phyloP scores from a whole-genome alignment of 1,140 invertebrate species.

The Caligus rogercresseyi region DNA sequence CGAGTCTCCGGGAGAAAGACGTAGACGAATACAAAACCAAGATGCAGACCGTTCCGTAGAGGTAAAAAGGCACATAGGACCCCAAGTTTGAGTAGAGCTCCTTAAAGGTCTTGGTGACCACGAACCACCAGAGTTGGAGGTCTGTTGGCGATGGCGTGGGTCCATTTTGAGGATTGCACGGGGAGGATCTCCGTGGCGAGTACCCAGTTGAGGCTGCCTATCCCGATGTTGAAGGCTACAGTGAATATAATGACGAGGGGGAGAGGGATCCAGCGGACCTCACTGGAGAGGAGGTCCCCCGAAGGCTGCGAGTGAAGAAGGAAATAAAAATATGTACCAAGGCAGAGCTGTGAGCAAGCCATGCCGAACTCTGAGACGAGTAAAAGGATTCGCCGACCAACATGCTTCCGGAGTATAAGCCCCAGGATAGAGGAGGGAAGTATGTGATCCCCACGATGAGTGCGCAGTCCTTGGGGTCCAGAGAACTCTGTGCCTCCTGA shows the following conservation, averaged over 20 bases:
- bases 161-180: conserved; percentile 2
- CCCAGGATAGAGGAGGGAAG: conserved; percentile 16
- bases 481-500: conserved; percentile 5
- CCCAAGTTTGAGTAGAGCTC: conserved; percentile 2
- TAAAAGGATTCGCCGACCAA: conserved; percentile 1
- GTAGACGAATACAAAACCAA: conserved; percentile 14
- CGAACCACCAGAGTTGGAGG: conserved; percentile 14
- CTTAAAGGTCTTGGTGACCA: conserved; percentile 13
- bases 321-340: conserved; percentile 11
- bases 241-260: conserved; percentile 10
- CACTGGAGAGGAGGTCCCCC: no score
- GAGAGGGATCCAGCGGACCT: conserved; percentile 2
- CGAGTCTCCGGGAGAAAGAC: conserved; percentile 10
- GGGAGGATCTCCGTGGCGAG: conserved; percentile 14
- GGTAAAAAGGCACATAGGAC: conserved; percentile 10
- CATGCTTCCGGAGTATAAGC: conserved; percentile 8
- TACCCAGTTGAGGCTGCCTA: conserved; percentile 11
- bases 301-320: neutral
- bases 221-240: conserved; percentile 9
- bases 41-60: conserved; percentile 10
- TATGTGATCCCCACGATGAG: conserved; percentile 12
- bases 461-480: conserved; percentile 12
- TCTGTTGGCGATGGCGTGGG: conserved; percentile 9
- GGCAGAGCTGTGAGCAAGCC: conserved; percentile 1
- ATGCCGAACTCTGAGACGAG: conserved; percentile 14